A percentile compares a stretch with the other conserved stretches of the same genome.
Evolutionary conservation across 2,888 invertebrate genomes (phyloP).

Genomic region (Tuberolachnus salignus): DNA sequence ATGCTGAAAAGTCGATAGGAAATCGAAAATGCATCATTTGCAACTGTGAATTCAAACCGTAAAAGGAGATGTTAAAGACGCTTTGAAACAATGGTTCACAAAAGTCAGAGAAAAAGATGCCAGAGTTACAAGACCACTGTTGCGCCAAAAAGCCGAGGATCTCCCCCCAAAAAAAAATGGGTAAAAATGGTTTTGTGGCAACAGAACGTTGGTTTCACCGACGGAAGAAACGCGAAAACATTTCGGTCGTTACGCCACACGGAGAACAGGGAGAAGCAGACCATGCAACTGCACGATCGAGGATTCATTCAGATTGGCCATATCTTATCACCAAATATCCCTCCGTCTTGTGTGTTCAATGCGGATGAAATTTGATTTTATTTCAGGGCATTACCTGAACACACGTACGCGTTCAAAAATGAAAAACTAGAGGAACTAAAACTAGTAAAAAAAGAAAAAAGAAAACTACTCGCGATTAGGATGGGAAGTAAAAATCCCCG

Average conservation of each 20-base stretch:
- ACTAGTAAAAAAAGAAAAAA: constrained; percentile 60
- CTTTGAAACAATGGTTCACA: constrained; percentile 20
- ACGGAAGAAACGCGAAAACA: constrained; percentile 51
- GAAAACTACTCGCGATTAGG: constrained; percentile 58
- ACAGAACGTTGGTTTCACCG: constrained; percentile 28
- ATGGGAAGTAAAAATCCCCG: constrained; percentile 60
- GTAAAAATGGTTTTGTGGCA: constrained; percentile 22
- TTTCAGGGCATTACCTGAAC: constrained; percentile 57
- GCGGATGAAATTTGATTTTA: neutral
- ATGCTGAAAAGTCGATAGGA: constrained; percentile 27
- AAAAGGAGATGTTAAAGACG: constrained; percentile 34
- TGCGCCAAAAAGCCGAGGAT: constrained; percentile 28
- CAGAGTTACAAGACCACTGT: constrained; percentile 14
- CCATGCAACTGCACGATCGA: neutral
- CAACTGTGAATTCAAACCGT: constrained; percentile 7
- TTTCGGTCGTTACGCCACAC: constrained; percentile 11
- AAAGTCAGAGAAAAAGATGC: neutral
- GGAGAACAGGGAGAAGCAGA: constrained; percentile 41
- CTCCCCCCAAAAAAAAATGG: constrained; percentile 23
- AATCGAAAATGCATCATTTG: neutral
- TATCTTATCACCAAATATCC: neutral
- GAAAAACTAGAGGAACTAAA: constrained; percentile 59
- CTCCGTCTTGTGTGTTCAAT: neutral
- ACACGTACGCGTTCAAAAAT: constrained; percentile 59
- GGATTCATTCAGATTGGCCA: constrained; percentile 6